Evolutionary conservation across 1,140 invertebrate species (phyloP).

Genomic region (Meloidogyne exigua): DNA sequence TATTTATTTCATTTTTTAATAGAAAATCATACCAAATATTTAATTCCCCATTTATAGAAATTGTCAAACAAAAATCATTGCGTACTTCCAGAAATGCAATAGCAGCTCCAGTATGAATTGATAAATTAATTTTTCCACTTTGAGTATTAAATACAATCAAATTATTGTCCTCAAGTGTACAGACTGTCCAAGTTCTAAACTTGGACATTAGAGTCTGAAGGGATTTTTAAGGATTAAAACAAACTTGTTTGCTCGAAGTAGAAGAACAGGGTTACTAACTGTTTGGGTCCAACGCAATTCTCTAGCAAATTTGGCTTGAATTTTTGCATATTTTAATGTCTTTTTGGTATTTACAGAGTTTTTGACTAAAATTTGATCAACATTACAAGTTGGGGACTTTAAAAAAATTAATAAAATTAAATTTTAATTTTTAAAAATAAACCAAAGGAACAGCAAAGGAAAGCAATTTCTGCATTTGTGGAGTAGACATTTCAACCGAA

Average conservation of each 20-base stretch:
- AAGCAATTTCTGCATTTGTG: constrained; percentile 15
- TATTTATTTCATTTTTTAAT: not conserved
- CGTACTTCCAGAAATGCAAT: constrained; percentile 10
- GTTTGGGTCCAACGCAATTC: constrained; percentile 14
- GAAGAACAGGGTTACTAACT: not conserved
- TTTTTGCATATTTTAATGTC: constrained; percentile 15
- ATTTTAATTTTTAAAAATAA: constrained; percentile 14
- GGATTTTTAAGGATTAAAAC: not conserved
- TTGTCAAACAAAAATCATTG: constrained; percentile 12
- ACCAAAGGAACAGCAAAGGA: constrained; percentile 4
- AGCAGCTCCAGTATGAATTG: not conserved
- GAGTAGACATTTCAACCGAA: constrained; percentile 10
- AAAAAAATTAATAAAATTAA: constrained; percentile 7
- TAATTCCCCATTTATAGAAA: not conserved
- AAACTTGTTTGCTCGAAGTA: constrained; percentile 9
- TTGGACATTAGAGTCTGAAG: not conserved
- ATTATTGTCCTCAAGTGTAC: constrained; percentile 13
- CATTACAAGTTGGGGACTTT: not conserved
- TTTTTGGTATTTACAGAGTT: constrained; percentile 21
- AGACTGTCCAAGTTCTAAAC: constrained; percentile 15
- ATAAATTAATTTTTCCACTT: not conserved
- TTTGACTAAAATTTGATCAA: constrained; percentile 26
- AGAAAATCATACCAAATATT: constrained; percentile 3
- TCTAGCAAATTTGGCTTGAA: constrained; percentile 19
- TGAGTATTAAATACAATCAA: constrained; percentile 13